Evolutionary conservation across 2,797 vertebrate genomes (phyloP), one percentile per base, ranked within the genome.

Genomic region (Apodemus agrarius): DNA sequence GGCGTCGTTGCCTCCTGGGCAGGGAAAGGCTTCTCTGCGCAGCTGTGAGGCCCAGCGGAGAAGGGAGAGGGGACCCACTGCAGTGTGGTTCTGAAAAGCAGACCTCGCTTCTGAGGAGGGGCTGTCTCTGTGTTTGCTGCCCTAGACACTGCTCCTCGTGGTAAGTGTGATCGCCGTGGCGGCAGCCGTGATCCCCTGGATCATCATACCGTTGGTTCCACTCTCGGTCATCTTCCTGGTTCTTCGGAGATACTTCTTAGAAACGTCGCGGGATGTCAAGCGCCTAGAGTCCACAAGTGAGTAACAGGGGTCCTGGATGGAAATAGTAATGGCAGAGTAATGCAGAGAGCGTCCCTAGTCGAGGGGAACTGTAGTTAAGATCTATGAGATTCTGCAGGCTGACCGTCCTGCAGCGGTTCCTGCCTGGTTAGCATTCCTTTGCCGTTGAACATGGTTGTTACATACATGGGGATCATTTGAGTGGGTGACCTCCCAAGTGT

Each of bases 211-310:
- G 2, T 98, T 99, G 90, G 93, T 99, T 97, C 99, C 99, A 43
- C 99, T 99, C n/a, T 96, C 98, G 90, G 96, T 98, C 90, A 10
- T 99, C 98, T 99, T 99, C 98, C 98, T 99, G 97, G 96, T 99
- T 96, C 98, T 99, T 88, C 99, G 99, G 54, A 97, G 97, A 52
- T 99, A 99, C 98, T 99, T 99, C 98, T 99, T 99, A 98, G 98
- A 98, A 97, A 99, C 99, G 6, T 99, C 99, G 79, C 99, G 99
- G 97, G 99, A 99, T 97, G 99, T 99, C 98, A 99, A 99, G 98
- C 99, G 99, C 67, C 99, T 99, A 22, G 99, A 99, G 98, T 99
- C 99, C 89, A 99, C 99, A 97, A 99, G 99, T 99, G 99, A 98
- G 99, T 99, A 93, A 94, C n/a, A 0, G 85, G 49, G 54, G 2